Evolutionary conservation across 2,888 invertebrate genomes (phyloP), one percentile per base, ranked within the genome.

Genomic region (Lepidochrysops patricia): DNA sequence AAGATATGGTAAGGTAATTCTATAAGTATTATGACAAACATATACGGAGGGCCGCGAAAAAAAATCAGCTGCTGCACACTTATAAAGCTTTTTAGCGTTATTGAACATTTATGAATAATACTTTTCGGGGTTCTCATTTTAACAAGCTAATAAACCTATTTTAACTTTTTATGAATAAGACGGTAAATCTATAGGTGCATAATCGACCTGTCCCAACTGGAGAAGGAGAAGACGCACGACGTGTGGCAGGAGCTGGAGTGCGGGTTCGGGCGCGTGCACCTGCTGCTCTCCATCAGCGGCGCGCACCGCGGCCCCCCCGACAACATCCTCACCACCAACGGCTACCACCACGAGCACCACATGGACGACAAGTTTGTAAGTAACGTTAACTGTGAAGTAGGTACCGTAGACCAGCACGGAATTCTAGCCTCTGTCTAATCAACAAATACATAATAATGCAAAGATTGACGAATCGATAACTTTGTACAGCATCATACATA

Each of bases 211-310:
- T 79, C 84, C 0, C 76, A 77, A 43, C 67, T 88, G 25, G 85
- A 88, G 54, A 84, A 79, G 60, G 88, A 89, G 68, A 82, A 79
- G 67, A 87, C 89, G 2, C 85, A 87, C 60, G 88, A 89, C 61
- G 63, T 89, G 7, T 87, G 87, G 86, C 82, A 81, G 63, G 77
- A 83, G 60, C 66, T 88, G 66, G 88, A 87, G 61, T 85, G 88
- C 57, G 88, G 89, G 1, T 80, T 76, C 66, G 89, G 89, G 0
- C 74, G 78, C 34, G 56, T 89, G 6, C 89, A 89, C 64, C 66
- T 89, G 69, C 70, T 88, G 63, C 69, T 88, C 50, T 87, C 89
- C 0, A 67, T 88, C 62, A 82, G 80, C 60, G 82, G 80, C 1
- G 72, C 83, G 0, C 72, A 73, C 1, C 67, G 63, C n/a, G 60